A percentile compares a stretch with the other conserved stretches of the same genome.
These are phyloP conservation scores for Ormyrus thymus DNA, from an alignment of 2,888 invertebrate genomes.

Conservation along the genomic window DNA sequence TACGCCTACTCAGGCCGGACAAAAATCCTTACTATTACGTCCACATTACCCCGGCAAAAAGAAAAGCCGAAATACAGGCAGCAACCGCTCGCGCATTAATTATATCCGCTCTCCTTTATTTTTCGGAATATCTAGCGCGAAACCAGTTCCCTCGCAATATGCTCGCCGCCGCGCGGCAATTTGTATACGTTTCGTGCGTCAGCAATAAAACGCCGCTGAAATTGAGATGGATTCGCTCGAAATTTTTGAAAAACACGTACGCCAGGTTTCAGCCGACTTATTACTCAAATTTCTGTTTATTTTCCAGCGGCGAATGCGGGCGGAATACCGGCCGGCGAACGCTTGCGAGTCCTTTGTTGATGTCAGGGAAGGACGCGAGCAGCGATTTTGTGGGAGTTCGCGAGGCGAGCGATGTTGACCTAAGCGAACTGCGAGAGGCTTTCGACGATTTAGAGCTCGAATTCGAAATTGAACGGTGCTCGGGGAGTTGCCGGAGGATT, in stretches of 20 bases:
- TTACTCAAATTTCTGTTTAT: constrained; percentile 21
- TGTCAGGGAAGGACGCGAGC: constrained; percentile 16
- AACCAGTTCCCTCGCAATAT: constrained; percentile 38
- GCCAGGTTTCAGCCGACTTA: neutral
- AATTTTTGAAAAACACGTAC: constrained; percentile 16
- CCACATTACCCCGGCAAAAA: constrained; percentile 19
- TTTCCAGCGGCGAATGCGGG: constrained; percentile 8
- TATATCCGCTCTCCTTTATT: constrained; percentile 25
- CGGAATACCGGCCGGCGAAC: constrained; percentile 10
- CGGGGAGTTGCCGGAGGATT: no score
- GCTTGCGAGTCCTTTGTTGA: constrained; percentile 39
- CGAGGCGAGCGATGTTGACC: constrained; percentile 10
- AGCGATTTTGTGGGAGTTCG: constrained; percentile 38
- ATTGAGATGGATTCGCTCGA: constrained; percentile 19
- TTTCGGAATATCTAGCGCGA: constrained; percentile 23
- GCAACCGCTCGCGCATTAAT: constrained; percentile 26
- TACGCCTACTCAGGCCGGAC: neutral
- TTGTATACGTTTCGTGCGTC: constrained; percentile 39
- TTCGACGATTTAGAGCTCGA: no score
- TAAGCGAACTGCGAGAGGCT: neutral
- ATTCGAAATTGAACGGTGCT: no score
- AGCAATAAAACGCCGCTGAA: constrained; percentile 31
- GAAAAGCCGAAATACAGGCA: constrained; percentile 16
- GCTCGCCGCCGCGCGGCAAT: constrained; percentile 19
- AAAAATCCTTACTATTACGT: constrained; percentile 33